phyloP scores from a whole-genome alignment of 2,797 vertebrate genomes.

The Channallabes apus region DNA sequence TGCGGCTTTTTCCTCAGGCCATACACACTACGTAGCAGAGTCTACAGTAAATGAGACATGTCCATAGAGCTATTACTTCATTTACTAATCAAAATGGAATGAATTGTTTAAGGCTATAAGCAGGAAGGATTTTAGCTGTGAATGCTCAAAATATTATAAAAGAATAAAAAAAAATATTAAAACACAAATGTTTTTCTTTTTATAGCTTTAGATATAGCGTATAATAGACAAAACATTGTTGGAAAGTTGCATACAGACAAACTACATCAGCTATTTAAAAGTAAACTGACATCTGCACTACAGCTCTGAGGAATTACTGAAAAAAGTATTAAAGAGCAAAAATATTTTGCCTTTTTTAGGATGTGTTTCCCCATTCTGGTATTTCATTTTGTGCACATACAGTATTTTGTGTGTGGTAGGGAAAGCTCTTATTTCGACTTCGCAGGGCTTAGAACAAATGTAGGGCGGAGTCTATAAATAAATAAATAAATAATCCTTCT shows the following conservation, averaged over 20 bases:
- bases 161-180: neutral
- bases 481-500: neutral
- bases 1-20: constrained; percentile 31
- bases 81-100: constrained; percentile 8
- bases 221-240: neutral
- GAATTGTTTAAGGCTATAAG: neutral
- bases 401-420: neutral
- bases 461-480: neutral
- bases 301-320: neutral
- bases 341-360: neutral
- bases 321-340: neutral
- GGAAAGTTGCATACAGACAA: neutral
- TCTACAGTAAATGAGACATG: constrained; percentile 15
- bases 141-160: neutral
- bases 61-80: constrained; percentile 16
- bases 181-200: neutral
- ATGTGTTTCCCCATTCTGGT: neutral
- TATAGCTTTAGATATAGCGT: neutral
- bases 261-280: neutral
- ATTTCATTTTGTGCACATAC: neutral
- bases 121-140: constrained; percentile 1
- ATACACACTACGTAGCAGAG: constrained; percentile 23
- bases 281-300: neutral
- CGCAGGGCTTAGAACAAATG: neutral
- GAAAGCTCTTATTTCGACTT: neutral